Percentiles rank a stretch among this genome's conserved stretches.
These are phyloP conservation scores for Scyliorhinus canicula DNA, from an alignment of 2,797 vertebrate species.

Conservation along the genomic window DNA sequence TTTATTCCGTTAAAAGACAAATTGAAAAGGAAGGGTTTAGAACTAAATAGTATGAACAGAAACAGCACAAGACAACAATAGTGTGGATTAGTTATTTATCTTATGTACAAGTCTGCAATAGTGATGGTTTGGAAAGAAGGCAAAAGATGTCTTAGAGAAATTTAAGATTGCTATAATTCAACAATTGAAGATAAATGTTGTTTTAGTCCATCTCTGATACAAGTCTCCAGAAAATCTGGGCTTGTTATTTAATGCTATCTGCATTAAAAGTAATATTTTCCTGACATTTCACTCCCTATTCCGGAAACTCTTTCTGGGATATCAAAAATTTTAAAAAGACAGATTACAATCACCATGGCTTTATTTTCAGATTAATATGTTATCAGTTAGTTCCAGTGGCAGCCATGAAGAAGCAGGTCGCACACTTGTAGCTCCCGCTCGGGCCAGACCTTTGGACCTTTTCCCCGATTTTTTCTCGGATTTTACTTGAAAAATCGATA, in stretches of 20 bases:
- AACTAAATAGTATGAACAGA: neutral
- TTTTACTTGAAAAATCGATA: no score
- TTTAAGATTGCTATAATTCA: neutral
- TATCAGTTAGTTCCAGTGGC: neutral
- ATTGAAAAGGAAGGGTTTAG: neutral
- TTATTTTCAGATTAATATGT: conserved; percentile 20
- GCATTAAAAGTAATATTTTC: neutral
- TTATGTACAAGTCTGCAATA: neutral
- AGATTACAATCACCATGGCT: neutral
- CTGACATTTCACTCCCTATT: neutral
- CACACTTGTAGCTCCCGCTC: no score
- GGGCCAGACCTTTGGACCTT: no score
- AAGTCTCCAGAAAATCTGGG: neutral
- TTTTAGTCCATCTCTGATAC: neutral
- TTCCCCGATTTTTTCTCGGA: no score
- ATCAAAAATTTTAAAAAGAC: neutral
- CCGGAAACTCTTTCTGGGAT: neutral
- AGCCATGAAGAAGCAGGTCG: no score
- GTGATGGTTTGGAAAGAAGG: neutral
- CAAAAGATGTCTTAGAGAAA: neutral
- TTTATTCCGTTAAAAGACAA: neutral
- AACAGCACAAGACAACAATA: conserved; percentile 3
- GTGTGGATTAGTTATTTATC: neutral
- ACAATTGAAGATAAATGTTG: neutral
- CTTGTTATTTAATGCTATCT: neutral